A percentile compares a stretch with the other conserved stretches of the same genome.
Evolutionary conservation across 2,888 invertebrate species (phyloP).

Genomic region (Apantesis nais): DNA sequence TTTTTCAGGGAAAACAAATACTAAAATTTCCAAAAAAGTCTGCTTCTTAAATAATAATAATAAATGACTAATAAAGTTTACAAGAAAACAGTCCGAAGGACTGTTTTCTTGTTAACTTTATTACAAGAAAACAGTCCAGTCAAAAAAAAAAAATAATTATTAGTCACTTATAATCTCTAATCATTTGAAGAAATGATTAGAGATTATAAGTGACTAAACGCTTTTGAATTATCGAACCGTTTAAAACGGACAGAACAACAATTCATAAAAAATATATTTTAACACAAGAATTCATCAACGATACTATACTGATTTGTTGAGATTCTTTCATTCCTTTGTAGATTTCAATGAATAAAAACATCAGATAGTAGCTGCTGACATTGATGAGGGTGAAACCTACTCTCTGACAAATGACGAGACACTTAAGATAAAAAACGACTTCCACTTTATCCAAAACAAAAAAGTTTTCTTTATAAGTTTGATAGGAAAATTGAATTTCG

Average conservation of each 20-base stretch:
- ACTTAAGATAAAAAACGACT: slow-evolving; percentile 15
- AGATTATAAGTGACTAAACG: not conserved
- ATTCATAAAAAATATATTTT: not conserved
- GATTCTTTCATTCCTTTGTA: slow-evolving; percentile 14
- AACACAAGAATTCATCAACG: not conserved
- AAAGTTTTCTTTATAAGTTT: not conserved
- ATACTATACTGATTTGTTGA: slow-evolving; percentile 10
- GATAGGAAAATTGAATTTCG: not conserved
- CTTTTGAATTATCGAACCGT: not conserved
- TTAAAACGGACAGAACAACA: not conserved
- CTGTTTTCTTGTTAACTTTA: too few relatives aligned
- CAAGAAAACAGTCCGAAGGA: too few relatives aligned
- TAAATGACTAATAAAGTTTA: too few relatives aligned
- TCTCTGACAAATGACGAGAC: slow-evolving; percentile 26
- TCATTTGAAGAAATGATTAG: too few relatives aligned
- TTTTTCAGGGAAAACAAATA: too few relatives aligned
- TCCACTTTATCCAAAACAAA: not conserved
- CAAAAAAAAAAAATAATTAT: too few relatives aligned
- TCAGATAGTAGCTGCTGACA: slow-evolving; percentile 24
- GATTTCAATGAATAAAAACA: slow-evolving; percentile 21
- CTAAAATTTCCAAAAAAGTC: too few relatives aligned
- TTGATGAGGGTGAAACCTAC: slow-evolving; percentile 34
- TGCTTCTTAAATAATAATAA: too few relatives aligned
- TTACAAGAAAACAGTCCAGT: too few relatives aligned
- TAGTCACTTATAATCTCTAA: too few relatives aligned